Evolutionary conservation across 2,888 invertebrate species (phyloP).

Genomic region (Caenorhabditis angaria): DNA sequence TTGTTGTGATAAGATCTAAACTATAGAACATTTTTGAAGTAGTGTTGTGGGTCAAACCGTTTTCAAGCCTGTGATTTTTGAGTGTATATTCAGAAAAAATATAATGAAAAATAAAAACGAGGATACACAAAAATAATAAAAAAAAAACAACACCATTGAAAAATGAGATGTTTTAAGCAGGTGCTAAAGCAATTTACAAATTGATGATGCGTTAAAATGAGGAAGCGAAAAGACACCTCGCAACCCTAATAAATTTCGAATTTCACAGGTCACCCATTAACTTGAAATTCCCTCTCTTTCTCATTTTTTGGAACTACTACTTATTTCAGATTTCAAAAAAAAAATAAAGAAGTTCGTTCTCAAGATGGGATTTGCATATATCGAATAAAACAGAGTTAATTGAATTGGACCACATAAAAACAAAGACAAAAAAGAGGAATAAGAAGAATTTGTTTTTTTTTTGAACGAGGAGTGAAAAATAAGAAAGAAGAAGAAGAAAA

Average conservation of each 20-base stretch:
- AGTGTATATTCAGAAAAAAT: too few species aligned
- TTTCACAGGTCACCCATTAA: conserved; percentile 4
- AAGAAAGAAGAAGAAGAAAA: background rate
- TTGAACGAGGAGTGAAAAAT: background rate
- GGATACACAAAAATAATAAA: too few species aligned
- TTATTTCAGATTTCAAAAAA: too few species aligned
- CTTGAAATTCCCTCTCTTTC: too few species aligned
- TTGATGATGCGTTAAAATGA: conserved; percentile 39
- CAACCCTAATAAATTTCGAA: conserved; percentile 2
- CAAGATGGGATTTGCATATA: conserved; percentile 35
- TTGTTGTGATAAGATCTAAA: too few species aligned
- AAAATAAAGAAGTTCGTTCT: too few species aligned
- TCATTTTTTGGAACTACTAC: too few species aligned
- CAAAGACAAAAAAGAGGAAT: background rate
- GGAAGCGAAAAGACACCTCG: conserved; percentile 27
- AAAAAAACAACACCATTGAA: too few species aligned
- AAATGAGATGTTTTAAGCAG: conserved; percentile 37
- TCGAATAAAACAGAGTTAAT: conserved; percentile 18
- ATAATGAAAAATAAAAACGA: too few species aligned
- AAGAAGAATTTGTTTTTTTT: background rate
- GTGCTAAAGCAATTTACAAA: conserved; percentile 20
- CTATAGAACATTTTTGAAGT: too few species aligned
- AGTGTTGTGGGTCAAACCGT: too few species aligned
- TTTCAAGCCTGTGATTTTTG: too few species aligned
- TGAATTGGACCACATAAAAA: conserved; percentile 32